Base-by-base conservation (phyloP, 2,113 vertebrate genomes). In the Recurvirostra avosetta region DNA sequence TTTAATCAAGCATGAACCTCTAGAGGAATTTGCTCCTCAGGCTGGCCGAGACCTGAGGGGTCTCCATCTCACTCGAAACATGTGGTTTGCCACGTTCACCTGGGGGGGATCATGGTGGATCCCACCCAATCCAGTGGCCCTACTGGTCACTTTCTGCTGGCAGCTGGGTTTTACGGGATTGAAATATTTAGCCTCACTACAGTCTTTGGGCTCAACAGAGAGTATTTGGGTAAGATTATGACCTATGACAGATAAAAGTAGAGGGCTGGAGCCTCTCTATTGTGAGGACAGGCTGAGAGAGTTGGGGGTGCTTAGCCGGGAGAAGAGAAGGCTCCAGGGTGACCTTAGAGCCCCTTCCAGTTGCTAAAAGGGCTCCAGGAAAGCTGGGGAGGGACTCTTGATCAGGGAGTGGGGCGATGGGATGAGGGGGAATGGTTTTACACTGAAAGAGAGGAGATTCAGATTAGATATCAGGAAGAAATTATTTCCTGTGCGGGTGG, bases 1-100 rank as follows among this genome's bases (percentile, higher is more conserved):
- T 71, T 58, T 32, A 71, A 47, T 26, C 41, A 71, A 86, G 17
- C 45, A 43, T 0, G 0, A 61, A 34, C 4, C 8, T 7, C 0
- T 0, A 40, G 13, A 77, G 25, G 36, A 47, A 11, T 34, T 50
- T 53, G 45, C 43, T 70, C 18, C 26, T 40, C 36, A 27, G 55
- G 47, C 61, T 70, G 63, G 9, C 14, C 56, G 61, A 38, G 26
- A 30, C 38, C 52, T 22, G 29, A 34, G 17, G 14, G 32, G 19
- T 32, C 90, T 81, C 77, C 30, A 23, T 65, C 43, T 50, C 53
- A 15, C 16, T 22, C 2, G 0, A 19, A 71, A 22, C 49, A 32
- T 1, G 5, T 23, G 32, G 4, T 92, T 70, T 45, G 6, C 41
- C 25, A 1, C 6, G 8, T 27, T 68, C 8, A 4, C 13, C 16